Evolutionary conservation across 1,140 invertebrate genomes (phyloP).

Genomic region (Bemisia tabaci): DNA sequence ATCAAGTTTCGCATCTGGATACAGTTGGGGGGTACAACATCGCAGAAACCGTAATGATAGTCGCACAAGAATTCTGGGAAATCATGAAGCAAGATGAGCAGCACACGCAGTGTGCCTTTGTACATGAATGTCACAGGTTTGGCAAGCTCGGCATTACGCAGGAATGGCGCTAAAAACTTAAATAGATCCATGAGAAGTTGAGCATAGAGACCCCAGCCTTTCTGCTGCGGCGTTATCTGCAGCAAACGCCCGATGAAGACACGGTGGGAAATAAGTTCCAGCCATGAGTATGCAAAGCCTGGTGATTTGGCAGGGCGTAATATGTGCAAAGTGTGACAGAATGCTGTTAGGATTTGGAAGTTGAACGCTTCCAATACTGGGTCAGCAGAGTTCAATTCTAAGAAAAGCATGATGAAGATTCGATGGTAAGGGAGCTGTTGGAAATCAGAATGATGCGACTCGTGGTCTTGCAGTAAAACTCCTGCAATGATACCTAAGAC

Average conservation of each 20-base stretch:
- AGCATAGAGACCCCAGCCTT: conserved; percentile 75
- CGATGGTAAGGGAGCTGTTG: conserved; percentile 95
- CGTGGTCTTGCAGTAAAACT: conserved; percentile 89
- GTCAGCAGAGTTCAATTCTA: conserved; percentile 89
- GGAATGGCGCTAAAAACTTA: conserved; percentile 90
- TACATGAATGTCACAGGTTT: conserved; percentile 87
- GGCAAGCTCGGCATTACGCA: conserved; percentile 89
- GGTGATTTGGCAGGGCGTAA: conserved; percentile 88
- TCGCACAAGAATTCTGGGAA: conserved; percentile 99
- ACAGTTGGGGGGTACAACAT: conserved; percentile 97
- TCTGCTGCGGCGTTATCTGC: conserved; percentile 57
- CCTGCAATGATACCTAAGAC: conserved; percentile 90
- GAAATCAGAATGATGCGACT: conserved; percentile 66
- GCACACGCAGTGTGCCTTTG: conserved; percentile 87
- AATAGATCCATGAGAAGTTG: conserved; percentile 91
- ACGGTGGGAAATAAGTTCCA: conserved; percentile 91
- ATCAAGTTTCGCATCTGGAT: conserved; percentile 98
- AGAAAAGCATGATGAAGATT: conserved; percentile 92
- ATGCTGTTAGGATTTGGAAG: conserved; percentile 74
- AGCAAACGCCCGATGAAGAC: conserved; percentile 91
- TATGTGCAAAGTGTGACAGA: conserved; percentile 83
- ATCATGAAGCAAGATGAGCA: conserved; percentile 93
- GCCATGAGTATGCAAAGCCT: conserved; percentile 95
- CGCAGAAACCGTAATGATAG: conserved; percentile 98
- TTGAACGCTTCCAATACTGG: conserved; percentile 83